Evolutionary conservation across 2,888 invertebrate species (phyloP).

Genomic region (Tipula helvola): DNA sequence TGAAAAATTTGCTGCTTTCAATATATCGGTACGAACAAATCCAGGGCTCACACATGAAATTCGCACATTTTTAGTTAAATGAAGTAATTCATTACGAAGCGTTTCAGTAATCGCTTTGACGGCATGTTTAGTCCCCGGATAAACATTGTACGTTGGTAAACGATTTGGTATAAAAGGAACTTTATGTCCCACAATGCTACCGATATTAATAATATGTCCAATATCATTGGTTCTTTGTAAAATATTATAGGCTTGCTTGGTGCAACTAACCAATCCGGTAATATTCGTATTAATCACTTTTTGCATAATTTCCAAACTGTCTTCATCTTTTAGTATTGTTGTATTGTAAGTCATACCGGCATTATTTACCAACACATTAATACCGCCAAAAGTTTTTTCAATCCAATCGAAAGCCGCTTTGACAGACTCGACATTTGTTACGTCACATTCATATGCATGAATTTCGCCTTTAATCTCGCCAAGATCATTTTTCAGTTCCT

Average conservation of each 20-base stretch:
- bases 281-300: slow-evolving; percentile 37
- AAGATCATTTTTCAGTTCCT: background rate
- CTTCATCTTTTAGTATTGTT: background rate
- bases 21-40: slow-evolving; percentile 21
- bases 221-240: slow-evolving; percentile 36
- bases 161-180: slow-evolving; percentile 19
- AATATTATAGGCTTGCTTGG: slow-evolving; percentile 37
- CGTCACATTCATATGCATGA: slow-evolving; percentile 38
- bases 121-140: slow-evolving; percentile 29
- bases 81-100: slow-evolving; percentile 29
- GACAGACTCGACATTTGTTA: slow-evolving; percentile 41
- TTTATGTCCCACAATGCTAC: slow-evolving; percentile 30
- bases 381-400: slow-evolving; percentile 38
- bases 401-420: slow-evolving; percentile 40
- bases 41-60: slow-evolving; percentile 29
- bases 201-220: slow-evolving; percentile 40
- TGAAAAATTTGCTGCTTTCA: slow-evolving; percentile 16
- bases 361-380: slow-evolving; percentile 47
- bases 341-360: slow-evolving; percentile 34
- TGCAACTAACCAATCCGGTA: slow-evolving; percentile 36
- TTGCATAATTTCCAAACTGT: slow-evolving; percentile 18
- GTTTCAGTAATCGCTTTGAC: slow-evolving; percentile 30
- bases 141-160: slow-evolving; percentile 26
- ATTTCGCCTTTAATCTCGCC: slow-evolving; percentile 23
- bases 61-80: slow-evolving; percentile 28